These are phyloP conservation scores for Pluvialis apricaria DNA, from an alignment of 2,113 vertebrate genomes.

Conservation along the genomic window DNA sequence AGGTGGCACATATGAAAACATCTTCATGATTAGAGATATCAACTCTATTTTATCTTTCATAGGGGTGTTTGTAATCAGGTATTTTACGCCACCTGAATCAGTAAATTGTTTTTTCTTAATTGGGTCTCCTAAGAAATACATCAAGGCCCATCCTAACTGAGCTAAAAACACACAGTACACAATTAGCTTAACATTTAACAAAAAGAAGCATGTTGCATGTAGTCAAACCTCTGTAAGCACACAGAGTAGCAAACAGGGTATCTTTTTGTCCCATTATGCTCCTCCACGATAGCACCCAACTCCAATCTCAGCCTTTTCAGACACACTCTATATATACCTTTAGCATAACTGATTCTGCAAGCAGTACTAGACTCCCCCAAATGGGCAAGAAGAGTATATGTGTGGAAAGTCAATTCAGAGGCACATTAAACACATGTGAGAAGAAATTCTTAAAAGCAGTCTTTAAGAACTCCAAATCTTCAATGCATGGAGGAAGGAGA, in stretches of 20 bases:
- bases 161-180: not conserved
- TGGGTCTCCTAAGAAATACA: not conserved
- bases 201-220: not conserved
- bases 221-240: not conserved
- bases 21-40: not conserved
- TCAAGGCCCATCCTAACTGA: not conserved
- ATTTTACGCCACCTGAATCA: not conserved
- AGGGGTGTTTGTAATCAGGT: not conserved
- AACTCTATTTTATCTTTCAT: not conserved
- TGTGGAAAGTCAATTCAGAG: not conserved
- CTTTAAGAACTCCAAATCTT: not conserved
- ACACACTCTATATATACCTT: not conserved
- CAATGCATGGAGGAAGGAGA: not conserved
- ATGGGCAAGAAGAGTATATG: not conserved
- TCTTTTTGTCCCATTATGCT: not conserved
- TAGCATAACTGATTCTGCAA: not conserved
- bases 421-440: not conserved
- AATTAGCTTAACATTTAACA: not conserved
- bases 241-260: not conserved
- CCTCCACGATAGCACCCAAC: not conserved
- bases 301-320: not conserved
- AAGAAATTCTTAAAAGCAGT: not conserved
- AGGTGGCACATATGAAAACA: not conserved
- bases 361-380: slow-evolving; percentile 28
- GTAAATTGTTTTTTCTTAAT: not conserved